Percentiles rank a stretch among this genome's conserved stretches.
These are phyloP conservation scores for Sinotaia quadrata DNA, from an alignment of 2,888 invertebrate genomes.

Conservation along the genomic window DNA sequence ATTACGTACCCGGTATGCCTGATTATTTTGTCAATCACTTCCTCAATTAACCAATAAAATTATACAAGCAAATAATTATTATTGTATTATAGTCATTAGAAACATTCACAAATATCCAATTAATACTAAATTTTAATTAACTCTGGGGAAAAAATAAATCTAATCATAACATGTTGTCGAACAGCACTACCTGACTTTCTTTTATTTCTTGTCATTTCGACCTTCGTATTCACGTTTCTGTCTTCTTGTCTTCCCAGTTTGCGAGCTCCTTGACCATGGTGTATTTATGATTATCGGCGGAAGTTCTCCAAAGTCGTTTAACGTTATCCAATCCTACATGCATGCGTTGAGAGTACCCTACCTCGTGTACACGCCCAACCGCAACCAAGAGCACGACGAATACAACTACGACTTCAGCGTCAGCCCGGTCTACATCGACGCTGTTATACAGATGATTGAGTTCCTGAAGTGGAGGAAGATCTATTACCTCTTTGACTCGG, in stretches of 20 bases:
- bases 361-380: slow-evolving; percentile 54
- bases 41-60: too few species aligned
- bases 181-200: too few species aligned
- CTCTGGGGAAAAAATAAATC: too few species aligned
- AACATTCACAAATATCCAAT: too few species aligned
- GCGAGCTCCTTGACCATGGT: slow-evolving; percentile 55
- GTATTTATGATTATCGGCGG: slow-evolving; percentile 62
- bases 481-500: slow-evolving; percentile 91
- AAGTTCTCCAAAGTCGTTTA: slow-evolving; percentile 53
- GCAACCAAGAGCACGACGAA: slow-evolving; percentile 47
- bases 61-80: too few species aligned
- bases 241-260: slow-evolving; percentile 51
- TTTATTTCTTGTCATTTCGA: background rate
- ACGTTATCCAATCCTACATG: slow-evolving; percentile 64
- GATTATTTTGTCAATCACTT: too few species aligned
- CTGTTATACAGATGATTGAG: slow-evolving; percentile 93
- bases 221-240: background rate
- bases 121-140: too few species aligned
- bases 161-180: too few species aligned
- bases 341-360: slow-evolving; percentile 63
- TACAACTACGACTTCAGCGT: slow-evolving; percentile 75
- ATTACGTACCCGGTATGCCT: too few species aligned
- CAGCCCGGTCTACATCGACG: slow-evolving; percentile 95
- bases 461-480: slow-evolving; percentile 92
- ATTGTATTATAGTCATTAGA: too few species aligned